A percentile compares a stretch with the other conserved stretches of the same genome.
Conservation (phyloP, 1,140 invertebrate genomes). For the Papilio dardanus region DNA sequence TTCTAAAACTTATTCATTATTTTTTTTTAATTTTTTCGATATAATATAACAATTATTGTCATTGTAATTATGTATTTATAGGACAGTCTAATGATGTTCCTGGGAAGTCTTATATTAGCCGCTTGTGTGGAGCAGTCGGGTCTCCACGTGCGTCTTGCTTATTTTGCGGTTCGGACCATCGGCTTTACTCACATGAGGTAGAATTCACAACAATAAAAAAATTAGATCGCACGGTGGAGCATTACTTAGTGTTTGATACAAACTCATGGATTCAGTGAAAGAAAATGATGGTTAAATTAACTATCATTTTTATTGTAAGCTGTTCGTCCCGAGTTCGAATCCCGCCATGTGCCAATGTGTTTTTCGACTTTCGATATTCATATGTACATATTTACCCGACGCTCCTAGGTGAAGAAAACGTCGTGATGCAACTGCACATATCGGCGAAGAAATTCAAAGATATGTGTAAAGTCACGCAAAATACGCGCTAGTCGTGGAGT, state of each 20-base stretch:
- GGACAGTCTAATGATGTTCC: conserved; percentile 85
- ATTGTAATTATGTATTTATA: conserved; percentile 27
- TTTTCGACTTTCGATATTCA: too few relatives aligned
- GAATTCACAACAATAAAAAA: conserved; percentile 22
- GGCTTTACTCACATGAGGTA: conserved; percentile 81
- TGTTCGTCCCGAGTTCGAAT: too few relatives aligned
- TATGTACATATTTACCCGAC: too few relatives aligned
- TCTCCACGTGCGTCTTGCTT: conserved; percentile 85
- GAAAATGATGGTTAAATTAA: neutral
- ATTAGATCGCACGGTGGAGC: neutral
- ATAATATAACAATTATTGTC: too few relatives aligned
- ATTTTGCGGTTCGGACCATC: conserved; percentile 82
- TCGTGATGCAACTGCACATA: too few relatives aligned
- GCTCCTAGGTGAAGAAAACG: too few relatives aligned
- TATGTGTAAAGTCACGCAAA: too few relatives aligned
- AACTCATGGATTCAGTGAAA: neutral
- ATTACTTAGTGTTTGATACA: neutral
- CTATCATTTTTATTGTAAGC: neutral
- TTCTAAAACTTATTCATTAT: too few relatives aligned
- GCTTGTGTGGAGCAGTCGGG: conserved; percentile 85
- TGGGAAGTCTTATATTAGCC: conserved; percentile 84
- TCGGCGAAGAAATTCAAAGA: too few relatives aligned
- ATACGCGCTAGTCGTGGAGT: too few relatives aligned
- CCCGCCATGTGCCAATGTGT: too few relatives aligned
- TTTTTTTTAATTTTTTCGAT: too few relatives aligned